A percentile compares a stretch with the other conserved stretches of the same genome.
Conservation (phyloP, 2,888 invertebrate species). For the Malacosoma neustria region DNA sequence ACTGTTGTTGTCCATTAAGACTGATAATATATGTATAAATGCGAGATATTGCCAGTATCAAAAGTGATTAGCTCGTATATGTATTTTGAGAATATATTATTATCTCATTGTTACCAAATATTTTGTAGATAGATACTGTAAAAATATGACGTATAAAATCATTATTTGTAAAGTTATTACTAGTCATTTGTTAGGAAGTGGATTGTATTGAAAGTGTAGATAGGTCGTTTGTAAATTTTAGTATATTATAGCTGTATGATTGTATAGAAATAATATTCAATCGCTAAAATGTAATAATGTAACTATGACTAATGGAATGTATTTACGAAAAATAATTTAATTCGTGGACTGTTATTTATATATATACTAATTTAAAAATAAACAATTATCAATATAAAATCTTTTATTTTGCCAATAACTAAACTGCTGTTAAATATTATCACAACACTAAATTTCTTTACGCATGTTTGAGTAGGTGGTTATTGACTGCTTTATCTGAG, state of each 20-base stretch:
- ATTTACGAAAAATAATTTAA: constrained; percentile 34
- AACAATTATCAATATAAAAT: constrained; percentile 34
- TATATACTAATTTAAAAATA: constrained; percentile 45
- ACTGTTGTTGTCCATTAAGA: constrained; percentile 53
- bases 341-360: constrained; percentile 51
- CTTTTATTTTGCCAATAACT: constrained; percentile 16
- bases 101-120: constrained; percentile 74
- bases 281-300: no score
- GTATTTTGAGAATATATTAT: constrained; percentile 66
- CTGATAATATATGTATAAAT: constrained; percentile 54
- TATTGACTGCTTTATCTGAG: no score
- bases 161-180: constrained; percentile 53
- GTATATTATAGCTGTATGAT: constrained; percentile 1
- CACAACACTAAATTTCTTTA: no score
- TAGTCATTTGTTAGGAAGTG: constrained; percentile 67
- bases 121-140: constrained; percentile 57
- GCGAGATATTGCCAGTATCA: constrained; percentile 57
- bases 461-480: no score
- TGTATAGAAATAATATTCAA: constrained; percentile 17
- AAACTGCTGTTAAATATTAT: constrained; percentile 7
- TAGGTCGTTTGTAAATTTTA: constrained; percentile 6
- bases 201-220: constrained; percentile 44
- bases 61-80: constrained; percentile 40
- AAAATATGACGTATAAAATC: constrained; percentile 36
- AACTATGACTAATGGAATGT: constrained; percentile 18